Base-by-base conservation (phyloP, 1,140 invertebrate species). In the Himalopsyche phryganea region DNA sequence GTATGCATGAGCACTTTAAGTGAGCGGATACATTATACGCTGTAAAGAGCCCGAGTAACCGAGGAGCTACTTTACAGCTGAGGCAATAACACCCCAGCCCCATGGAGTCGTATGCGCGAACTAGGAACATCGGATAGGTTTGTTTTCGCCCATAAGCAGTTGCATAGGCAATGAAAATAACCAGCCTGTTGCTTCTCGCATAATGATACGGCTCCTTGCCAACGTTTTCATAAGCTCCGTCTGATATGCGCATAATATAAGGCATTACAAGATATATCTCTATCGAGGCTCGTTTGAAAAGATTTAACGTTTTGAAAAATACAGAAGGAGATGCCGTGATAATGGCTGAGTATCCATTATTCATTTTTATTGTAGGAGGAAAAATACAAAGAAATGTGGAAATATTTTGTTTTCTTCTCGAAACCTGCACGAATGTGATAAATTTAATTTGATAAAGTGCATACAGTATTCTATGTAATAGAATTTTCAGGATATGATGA, bases 81-180 rank as follows among this genome's bases (percentile, higher is more conserved):
- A 42, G 50, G 42, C 48, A 50, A 48, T 50, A 28, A 17, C 1
- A 45, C 32, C 13, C 40, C 17, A 41, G 6, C 17, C 17, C 11
- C 11, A 11, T 18, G 13, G 13, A 41, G 40, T 6, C 11, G 40
- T 13, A 11, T 14, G 17, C 40, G 17, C 40, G 3, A 13, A 14
- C 13, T 18, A 18, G 13, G 13, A 20, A 23, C 44, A n/a, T 32
- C 11, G 23, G 41, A 0, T 9, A 38, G 44, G 20, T 49, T 54
- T 54, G 52, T 51, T 56, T 61, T 54, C 40, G 32, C 0, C 14
- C 18, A 50, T 49, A 42, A 55, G 13, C 54, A 58, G 50, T 51
- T 61, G 60, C 60, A 61, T 61, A 58, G 50, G 54, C 60, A 53
- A 57, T 61, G 60, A 42, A 61, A 60, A 52, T 53, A 50, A 19